Percentiles rank a stretch among this genome's conserved stretches.
Evolutionary conservation across 1,140 invertebrate species (phyloP).

Genomic region (Drepana arcuata): DNA sequence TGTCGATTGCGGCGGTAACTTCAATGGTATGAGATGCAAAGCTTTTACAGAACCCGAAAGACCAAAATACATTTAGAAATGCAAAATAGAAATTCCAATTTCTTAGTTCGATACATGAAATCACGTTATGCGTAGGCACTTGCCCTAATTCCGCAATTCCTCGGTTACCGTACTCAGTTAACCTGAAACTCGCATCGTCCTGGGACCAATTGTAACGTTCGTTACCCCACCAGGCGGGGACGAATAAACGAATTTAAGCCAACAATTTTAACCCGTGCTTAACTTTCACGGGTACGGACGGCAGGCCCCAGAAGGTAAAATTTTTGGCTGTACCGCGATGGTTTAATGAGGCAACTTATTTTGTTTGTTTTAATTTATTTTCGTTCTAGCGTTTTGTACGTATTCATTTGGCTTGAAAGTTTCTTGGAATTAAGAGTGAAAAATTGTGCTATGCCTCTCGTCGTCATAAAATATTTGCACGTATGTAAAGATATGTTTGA

Average conservation of each 20-base stretch:
- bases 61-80: too few species aligned
- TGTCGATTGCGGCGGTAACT: too few species aligned
- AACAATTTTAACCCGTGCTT: conserved; percentile 49
- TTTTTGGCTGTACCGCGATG: conserved; percentile 14
- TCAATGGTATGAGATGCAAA: too few species aligned
- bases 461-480: too few species aligned
- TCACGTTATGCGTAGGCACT: conserved; percentile 17
- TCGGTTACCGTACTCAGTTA: conserved; percentile 19
- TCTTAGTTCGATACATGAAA: too few species aligned
- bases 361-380: conserved; percentile 18
- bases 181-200: conserved; percentile 35
- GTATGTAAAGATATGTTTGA: too few species aligned
- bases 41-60: too few species aligned
- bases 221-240: conserved; percentile 29
- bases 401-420: too few species aligned
- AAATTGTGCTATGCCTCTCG: too few species aligned
- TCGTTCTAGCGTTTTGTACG: too few species aligned
- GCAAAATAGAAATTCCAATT: too few species aligned
- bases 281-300: conserved; percentile 23
- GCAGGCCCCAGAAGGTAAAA: conserved; percentile 18
- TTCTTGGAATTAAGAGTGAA: too few species aligned
- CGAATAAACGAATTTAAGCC: conserved; percentile 50
- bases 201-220: conserved; percentile 45
- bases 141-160: conserved; percentile 27
- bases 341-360: conserved; percentile 23